phyloP scores from a whole-genome alignment of 92 coral and sea anemone species.

The Porites evermanni region DNA sequence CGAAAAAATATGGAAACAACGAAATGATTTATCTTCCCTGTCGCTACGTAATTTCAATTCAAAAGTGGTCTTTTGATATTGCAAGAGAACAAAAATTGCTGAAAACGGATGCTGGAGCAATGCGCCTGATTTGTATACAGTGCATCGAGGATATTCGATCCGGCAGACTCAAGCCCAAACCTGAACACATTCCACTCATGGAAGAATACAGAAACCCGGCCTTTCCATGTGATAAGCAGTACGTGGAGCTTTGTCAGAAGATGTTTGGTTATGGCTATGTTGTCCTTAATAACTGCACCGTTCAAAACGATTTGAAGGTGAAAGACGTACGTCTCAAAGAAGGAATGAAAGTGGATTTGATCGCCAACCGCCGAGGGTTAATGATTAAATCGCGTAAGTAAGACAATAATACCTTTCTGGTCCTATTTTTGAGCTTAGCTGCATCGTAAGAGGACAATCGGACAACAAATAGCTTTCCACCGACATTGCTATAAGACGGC shows the following conservation, averaged over 20 bases:
- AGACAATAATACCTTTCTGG: no score
- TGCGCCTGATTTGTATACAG: constrained; percentile 74
- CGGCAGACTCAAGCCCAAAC: constrained; percentile 80
- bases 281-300: constrained; percentile 66
- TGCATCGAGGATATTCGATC: constrained; percentile 75
- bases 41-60: constrained; percentile 79
- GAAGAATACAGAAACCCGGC: constrained; percentile 75
- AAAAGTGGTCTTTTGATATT: constrained; percentile 93
- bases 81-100: constrained; percentile 78
- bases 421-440: no score
- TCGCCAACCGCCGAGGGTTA: constrained; percentile 77
- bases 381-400: constrained; percentile 44
- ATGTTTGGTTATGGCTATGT: constrained; percentile 81
- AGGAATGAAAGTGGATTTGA: constrained; percentile 70
- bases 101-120: constrained; percentile 83
- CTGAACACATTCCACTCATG: constrained; percentile 69
- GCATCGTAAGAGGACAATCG: no score
- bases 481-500: no score
- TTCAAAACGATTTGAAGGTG: constrained; percentile 78
- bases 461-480: no score
- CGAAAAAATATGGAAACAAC: constrained; percentile 79
- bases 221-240: constrained; percentile 87
- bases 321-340: constrained; percentile 72
- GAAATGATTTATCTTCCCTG: constrained; percentile 84
- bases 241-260: constrained; percentile 82